Base-by-base conservation (phyloP, 2,888 invertebrate genomes). In the Zygogramma bicolorata region DNA sequence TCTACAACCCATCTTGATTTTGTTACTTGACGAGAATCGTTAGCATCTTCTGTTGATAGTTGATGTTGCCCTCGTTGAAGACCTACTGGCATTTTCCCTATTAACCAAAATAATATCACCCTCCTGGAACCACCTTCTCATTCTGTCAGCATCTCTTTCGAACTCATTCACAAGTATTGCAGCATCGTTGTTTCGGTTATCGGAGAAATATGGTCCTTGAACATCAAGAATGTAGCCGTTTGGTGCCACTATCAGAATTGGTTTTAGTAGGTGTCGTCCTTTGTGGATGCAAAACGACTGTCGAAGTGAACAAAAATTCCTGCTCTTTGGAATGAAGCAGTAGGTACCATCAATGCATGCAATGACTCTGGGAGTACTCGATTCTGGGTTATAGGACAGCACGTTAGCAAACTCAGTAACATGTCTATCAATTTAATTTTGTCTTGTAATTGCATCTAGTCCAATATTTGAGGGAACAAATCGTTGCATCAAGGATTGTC, bases 51-150 rank as follows among this genome's bases (percentile, higher is more conserved):
- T n/a, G n/a, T n/a, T n/a, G n/a, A n/a, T n/a, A n/a, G n/a, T n/a
- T n/a, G n/a, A n/a, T n/a, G n/a, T n/a, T n/a, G n/a, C n/a, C n/a
- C n/a, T n/a, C n/a, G n/a, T n/a, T n/a, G n/a, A n/a, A n/a, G n/a
- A n/a, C n/a, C n/a, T n/a, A n/a, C n/a, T n/a, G n/a, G n/a, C n/a
- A n/a, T n/a, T n/a, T n/a, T n/a, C n/a, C 57, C 53, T 65, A 65
- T 70, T 58, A 3, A 65, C 13, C 31, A 70, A 15, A 38, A 70
- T 13, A 27, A 71, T 71, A 53, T 71, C 67, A 13, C 34, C 27
- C 25, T 67, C 57, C 15, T 71, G 60, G 25, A 71, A 71, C 71
- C 67, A 71, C n/a, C 38, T 27, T 25, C 22, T 22, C 53, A 71
- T 71, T n/a, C n/a, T n/a, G n/a, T n/a, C n/a, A n/a, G n/a, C n/a